Evolutionary conservation across 2,797 vertebrate genomes (phyloP).

Genomic region (Hybognathus amarus): DNA sequence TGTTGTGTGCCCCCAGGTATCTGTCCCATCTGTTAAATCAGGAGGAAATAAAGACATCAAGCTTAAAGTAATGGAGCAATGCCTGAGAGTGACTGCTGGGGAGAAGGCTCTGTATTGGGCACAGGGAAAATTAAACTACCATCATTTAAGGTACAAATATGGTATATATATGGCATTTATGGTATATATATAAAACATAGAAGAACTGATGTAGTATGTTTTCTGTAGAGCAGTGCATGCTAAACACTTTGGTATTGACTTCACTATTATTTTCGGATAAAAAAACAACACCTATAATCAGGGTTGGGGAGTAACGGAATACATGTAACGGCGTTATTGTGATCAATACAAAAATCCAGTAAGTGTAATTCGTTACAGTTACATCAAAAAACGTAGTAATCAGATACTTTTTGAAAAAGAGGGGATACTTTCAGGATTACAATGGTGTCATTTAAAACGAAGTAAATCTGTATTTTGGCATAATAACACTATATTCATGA

Average conservation of each 20-base stretch:
- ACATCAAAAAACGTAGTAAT: no score
- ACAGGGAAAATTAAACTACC: constrained; percentile 81
- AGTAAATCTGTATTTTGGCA: no score
- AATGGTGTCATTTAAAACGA: no score
- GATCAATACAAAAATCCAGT: no score
- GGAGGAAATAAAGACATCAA: constrained; percentile 78
- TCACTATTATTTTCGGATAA: not conserved
- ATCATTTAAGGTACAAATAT: constrained; percentile 88
- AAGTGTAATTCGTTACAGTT: no score
- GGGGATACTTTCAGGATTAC: no score
- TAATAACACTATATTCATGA: no score
- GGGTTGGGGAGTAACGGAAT: no score
- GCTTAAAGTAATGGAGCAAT: constrained; percentile 80
- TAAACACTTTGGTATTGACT: not conserved
- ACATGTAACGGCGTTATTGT: no score
- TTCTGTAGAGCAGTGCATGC: not conserved
- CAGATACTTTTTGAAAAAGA: no score
- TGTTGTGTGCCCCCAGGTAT: constrained; percentile 65
- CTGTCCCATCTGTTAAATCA: constrained; percentile 82
- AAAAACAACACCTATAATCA: no score
- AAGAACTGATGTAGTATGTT: not conserved
- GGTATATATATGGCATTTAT: no score
- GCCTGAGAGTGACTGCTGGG: constrained; percentile 82
- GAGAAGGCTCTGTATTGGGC: constrained; percentile 80
- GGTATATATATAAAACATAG: not conserved